Conservation (phyloP, 2,113 vertebrate genomes). For the Anhinga anhinga region DNA sequence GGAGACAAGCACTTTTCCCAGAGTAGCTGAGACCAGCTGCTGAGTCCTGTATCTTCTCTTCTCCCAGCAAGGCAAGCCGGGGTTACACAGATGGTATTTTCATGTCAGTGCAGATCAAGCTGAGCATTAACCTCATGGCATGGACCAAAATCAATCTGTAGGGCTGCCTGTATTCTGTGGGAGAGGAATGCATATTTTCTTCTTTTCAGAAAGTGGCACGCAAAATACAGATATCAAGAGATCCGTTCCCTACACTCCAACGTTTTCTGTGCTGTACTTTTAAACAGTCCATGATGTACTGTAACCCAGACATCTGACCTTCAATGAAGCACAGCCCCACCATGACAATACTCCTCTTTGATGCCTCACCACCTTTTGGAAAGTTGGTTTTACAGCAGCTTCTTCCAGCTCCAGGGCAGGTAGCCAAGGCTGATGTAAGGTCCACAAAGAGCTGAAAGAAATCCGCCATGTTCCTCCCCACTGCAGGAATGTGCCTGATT, state of each 20-base stretch:
- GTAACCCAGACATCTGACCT: background rate
- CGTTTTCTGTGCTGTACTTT: background rate
- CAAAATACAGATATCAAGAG: background rate
- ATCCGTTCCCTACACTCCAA: background rate
- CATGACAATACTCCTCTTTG: background rate
- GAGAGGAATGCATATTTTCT: background rate
- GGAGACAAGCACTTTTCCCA: conserved; percentile 45
- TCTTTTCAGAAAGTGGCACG: background rate
- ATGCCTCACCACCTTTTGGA: background rate
- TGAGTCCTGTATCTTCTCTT: conserved; percentile 47
- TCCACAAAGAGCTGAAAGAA: background rate
- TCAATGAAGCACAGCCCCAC: background rate
- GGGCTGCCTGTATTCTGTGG: background rate
- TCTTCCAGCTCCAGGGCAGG: background rate
- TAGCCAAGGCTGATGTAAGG: background rate
- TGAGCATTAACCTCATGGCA: conserved; percentile 61
- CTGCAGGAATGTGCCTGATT: background rate
- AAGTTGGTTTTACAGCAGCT: background rate
- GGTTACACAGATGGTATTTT: conserved; percentile 69
- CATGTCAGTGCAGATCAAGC: conserved; percentile 51
- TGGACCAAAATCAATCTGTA: conserved; percentile 58
- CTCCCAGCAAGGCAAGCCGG: conserved; percentile 10
- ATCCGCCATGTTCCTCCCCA: accelerated
- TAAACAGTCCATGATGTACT: background rate
- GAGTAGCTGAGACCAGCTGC: conserved; percentile 62